Conservation (phyloP, 2,888 invertebrate genomes). For the Drosophila anomelani region DNA sequence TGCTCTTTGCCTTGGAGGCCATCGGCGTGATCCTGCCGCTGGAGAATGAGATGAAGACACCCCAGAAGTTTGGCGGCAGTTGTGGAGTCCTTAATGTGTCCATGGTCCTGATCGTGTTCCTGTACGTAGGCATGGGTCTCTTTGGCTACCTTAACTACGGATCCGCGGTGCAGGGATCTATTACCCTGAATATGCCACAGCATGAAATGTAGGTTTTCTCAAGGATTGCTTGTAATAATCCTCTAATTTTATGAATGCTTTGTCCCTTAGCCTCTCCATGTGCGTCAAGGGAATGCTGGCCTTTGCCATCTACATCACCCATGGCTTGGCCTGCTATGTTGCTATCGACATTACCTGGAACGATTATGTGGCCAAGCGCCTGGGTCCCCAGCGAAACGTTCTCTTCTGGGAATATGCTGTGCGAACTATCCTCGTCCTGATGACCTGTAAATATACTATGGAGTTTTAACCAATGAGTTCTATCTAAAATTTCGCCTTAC, state of each 20-base stretch:
- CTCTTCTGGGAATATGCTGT: conserved; percentile 91
- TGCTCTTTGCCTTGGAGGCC: conserved; percentile 97
- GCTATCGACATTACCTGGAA: conserved; percentile 97
- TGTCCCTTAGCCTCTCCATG: conserved; percentile 88
- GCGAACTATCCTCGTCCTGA: conserved; percentile 90
- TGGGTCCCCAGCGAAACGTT: conserved; percentile 87
- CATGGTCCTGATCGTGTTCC: conserved; percentile 91
- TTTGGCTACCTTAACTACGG: conserved; percentile 96
- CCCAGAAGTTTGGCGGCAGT: conserved; percentile 91
- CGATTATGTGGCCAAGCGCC: conserved; percentile 87
- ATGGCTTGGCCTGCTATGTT: conserved; percentile 97
- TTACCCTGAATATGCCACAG: conserved; percentile 93
- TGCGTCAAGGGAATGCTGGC: conserved; percentile 90
- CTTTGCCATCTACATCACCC: conserved; percentile 94
- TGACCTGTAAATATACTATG: conserved; percentile 91
- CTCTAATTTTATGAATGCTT: not conserved
- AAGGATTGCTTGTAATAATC: not conserved
- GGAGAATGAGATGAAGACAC: conserved; percentile 97
- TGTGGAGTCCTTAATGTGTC: conserved; percentile 94
- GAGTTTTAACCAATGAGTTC: not conserved
- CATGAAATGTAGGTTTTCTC: conserved; percentile 87
- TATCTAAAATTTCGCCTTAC: conserved; percentile 71
- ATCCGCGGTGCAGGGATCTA: conserved; percentile 89
- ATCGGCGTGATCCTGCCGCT: conserved; percentile 93
- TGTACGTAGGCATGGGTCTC: conserved; percentile 96